Percentiles rank a stretch among this genome's conserved stretches.
Conservation (phyloP, 2,113 vertebrate species). For the Bos taurus region ARS-UCD2.0 NC_037331.1:57887501-57888000, state of each 20-base stretch:
- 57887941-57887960: not conserved
- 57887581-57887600: not conserved
- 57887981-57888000: not conserved
- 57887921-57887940: not conserved
- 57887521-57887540: not conserved
- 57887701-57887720: not conserved
- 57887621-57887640: not conserved
- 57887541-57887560: not conserved
- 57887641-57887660: not conserved
- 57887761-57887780: not conserved
- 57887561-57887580: not conserved
- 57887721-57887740: not conserved
- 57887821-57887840: not conserved
- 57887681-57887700: not conserved
- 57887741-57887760: not conserved
- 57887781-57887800: slow-evolving; percentile 21
- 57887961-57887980: slow-evolving; percentile 25
- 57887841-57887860: slow-evolving; percentile 1
- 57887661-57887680: not conserved
- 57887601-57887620: not conserved
- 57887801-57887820: slow-evolving; percentile 5
- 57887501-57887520: not conserved
- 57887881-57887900: not conserved
- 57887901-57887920: not conserved
- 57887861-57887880: not conserved